Evolutionary conservation across 2,888 invertebrate genomes (phyloP).

Genomic region (Drosophila leonis): DNA sequence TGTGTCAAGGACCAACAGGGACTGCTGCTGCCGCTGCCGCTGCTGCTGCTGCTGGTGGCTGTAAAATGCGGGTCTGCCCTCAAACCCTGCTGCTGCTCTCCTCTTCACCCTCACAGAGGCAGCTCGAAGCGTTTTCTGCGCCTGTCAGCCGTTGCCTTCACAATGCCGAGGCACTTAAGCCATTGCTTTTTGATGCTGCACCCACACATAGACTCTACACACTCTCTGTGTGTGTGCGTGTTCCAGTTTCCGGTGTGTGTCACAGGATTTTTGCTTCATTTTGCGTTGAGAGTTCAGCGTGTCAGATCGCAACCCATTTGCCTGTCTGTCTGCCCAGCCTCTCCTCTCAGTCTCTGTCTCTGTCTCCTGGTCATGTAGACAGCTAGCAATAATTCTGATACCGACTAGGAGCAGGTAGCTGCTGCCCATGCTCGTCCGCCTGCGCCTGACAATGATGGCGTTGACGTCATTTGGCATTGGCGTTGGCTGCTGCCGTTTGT

Average conservation of each 20-base stretch:
- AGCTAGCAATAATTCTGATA: slow-evolving; percentile 75
- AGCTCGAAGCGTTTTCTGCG: slow-evolving; percentile 46
- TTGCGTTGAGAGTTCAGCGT: slow-evolving; percentile 75
- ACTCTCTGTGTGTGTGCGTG: slow-evolving; percentile 26
- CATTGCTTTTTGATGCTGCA: slow-evolving; percentile 74
- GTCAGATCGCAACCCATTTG: slow-evolving; percentile 73
- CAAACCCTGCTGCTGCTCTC: background rate
- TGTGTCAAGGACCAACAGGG: slow-evolving; percentile 57
- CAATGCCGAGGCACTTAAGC: slow-evolving; percentile 77
- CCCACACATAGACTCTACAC: slow-evolving; percentile 9
- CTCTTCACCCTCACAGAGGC: background rate
- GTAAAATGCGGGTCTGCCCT: slow-evolving; percentile 9
- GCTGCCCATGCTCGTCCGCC: slow-evolving; percentile 6
- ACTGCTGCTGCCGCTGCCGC: background rate
- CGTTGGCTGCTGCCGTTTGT: slow-evolving; percentile 67
- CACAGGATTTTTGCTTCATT: slow-evolving; percentile 74
- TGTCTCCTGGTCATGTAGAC: slow-evolving; percentile 64
- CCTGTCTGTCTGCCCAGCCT: slow-evolving; percentile 44
- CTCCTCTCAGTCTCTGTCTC: background rate
- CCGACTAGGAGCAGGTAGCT: slow-evolving; percentile 42
- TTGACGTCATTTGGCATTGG: slow-evolving; percentile 79
- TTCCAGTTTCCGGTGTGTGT: slow-evolving; percentile 77
- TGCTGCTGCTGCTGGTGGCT: background rate
- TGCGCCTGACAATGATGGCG: slow-evolving; percentile 68
- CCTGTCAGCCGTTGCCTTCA: slow-evolving; percentile 68